phyloP scores from a whole-genome alignment of 2,888 invertebrate genomes.

The Rapana venosa region DNA sequence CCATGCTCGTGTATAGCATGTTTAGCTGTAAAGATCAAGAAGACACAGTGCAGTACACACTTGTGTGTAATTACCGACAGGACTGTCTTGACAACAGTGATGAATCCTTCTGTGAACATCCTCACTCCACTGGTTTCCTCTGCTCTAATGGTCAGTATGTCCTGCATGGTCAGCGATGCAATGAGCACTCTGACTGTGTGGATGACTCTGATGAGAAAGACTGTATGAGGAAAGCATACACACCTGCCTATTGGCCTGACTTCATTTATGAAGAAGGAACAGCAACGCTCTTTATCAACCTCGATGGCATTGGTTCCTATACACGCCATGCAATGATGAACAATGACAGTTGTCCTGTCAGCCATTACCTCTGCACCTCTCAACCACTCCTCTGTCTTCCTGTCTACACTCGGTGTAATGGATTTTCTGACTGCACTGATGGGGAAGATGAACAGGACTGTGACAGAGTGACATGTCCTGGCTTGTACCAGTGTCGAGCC shows the following conservation, averaged over 20 bases:
- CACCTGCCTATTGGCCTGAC: neutral
- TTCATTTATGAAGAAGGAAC: neutral
- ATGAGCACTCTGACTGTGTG: neutral
- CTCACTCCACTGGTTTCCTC: neutral
- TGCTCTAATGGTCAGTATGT: neutral
- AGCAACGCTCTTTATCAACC: neutral
- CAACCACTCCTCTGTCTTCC: neutral
- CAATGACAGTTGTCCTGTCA: neutral
- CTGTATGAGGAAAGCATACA: neutral
- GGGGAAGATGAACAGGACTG: conserved; percentile 7
- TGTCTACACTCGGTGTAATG: neutral
- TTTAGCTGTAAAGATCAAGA: neutral
- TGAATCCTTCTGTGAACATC: neutral
- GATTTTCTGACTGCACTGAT: neutral
- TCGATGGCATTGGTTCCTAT: neutral
- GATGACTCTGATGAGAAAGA: neutral
- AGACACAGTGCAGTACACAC: neutral
- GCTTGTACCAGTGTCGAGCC: too few relatives aligned
- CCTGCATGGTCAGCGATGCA: neutral
- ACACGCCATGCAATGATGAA: neutral
- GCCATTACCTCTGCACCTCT: neutral
- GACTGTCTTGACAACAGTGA: neutral
- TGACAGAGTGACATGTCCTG: too few relatives aligned
- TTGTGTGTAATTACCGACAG: neutral
- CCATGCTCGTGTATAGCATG: neutral